A percentile compares a stretch with the other conserved stretches of the same genome.
phyloP scores from a whole-genome alignment of 2,113 vertebrate species.

The Vireo altiloquus region DNA sequence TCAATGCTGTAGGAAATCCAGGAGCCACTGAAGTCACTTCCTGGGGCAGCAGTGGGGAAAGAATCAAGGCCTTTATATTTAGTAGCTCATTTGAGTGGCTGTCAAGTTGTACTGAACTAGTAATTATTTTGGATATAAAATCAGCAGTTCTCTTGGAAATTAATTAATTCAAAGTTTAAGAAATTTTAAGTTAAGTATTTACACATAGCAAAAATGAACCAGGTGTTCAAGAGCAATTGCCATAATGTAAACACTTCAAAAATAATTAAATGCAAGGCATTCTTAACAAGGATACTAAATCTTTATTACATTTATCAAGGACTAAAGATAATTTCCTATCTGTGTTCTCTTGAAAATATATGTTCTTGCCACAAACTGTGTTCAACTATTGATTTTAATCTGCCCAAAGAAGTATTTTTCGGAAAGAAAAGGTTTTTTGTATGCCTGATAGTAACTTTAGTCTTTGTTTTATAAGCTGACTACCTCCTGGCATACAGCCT shows the following conservation, averaged over 20 bases:
- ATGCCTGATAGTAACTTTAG: not conserved
- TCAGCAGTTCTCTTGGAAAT: not conserved
- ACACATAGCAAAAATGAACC: not conserved
- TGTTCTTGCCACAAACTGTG: not conserved
- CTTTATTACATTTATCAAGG: not conserved
- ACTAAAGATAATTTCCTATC: not conserved
- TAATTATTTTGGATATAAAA: not conserved
- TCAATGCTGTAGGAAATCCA: not conserved
- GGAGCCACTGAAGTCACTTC: not conserved
- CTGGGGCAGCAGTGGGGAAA: not conserved
- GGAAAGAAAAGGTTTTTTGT: accelerated
- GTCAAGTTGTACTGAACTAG: not conserved
- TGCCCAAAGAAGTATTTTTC: not conserved
- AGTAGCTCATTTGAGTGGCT: not conserved
- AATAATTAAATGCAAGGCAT: conserved; percentile 1
- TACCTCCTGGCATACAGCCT: not conserved
- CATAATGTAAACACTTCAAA: conserved; percentile 14
- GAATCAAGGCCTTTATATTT: not conserved
- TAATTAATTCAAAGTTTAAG: not conserved
- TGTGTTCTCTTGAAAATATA: not conserved
- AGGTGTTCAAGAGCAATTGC: conserved; percentile 47
- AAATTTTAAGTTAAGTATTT: conserved; percentile 19
- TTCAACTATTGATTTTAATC: not conserved
- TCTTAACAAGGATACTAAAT: not conserved
- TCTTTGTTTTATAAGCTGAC: not conserved